Base-by-base conservation (phyloP, 2,797 vertebrate genomes). In the Premnoplex brunnescens region DNA sequence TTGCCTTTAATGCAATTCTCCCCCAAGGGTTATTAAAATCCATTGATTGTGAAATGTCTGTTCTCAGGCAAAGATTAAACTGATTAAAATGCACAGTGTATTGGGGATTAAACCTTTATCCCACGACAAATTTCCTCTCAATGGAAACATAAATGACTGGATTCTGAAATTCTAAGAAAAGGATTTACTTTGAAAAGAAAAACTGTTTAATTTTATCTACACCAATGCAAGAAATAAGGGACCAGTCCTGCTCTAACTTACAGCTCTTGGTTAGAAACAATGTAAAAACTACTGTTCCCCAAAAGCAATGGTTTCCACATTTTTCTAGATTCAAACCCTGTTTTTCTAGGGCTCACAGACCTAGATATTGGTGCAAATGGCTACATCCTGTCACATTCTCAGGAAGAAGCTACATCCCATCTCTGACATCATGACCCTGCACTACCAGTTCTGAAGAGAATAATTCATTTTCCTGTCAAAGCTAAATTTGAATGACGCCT, bases 61-160 rank as follows among this genome's bases (percentile, higher is more conserved):
- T 59, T 93, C 84, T 87, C 32, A 43, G 85, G 55, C 46, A 92
- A 84, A 96, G 67, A 94, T 93, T 88, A 71, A 93, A 91, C 59
- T 91, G 91, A 94, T 88, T 96, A 92, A 96, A 94, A 95, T 90
- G 32, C 76, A 79, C 18, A 52, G 69, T 55, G 55, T 87, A 92
- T 66, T 64, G 51, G 62, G 85, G 91, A 96, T 95, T 96, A 95
- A 93, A 88, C 32, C 66, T 96, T 96, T 94, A 91, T 95, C 64
- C 89, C 60, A 78, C 37, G 85, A 88, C 69, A 91, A 93, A 94
- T 39, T 82, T 94, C 55, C 44, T 87, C 75, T 89, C 88, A 91
- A 76, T 73, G 51, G 55, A 72, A 95, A 85, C 56, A 52, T 69
- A 94, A 96, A 83, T 85, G 34, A 54, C 59, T 64, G 74, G 58